Percentiles rank a stretch among this genome's conserved stretches.
Conservation (phyloP, 2,888 invertebrate species). For the Lumbricus terrestris region DNA sequence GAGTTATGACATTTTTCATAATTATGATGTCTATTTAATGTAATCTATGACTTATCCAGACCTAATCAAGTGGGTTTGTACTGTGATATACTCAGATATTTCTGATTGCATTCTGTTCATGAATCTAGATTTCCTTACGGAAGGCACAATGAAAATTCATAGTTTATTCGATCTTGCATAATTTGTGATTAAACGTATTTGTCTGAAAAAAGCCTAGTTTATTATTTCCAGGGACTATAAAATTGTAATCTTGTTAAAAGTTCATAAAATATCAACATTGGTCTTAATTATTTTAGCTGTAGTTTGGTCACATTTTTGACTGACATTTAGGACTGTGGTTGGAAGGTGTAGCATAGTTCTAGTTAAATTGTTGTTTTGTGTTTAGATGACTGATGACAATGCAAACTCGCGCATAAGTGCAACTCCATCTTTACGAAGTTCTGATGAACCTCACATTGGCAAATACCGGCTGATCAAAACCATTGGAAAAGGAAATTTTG, state of each 20-base stretch:
- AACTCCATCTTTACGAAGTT: conserved; percentile 66
- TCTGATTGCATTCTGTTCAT: no score
- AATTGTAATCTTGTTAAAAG: not conserved
- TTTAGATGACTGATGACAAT: conserved; percentile 19
- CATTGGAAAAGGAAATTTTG: conserved; percentile 99
- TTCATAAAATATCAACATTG: not conserved
- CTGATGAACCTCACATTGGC: conserved; percentile 68
- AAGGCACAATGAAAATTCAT: no score
- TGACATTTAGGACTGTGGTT: not conserved
- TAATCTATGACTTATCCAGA: no score
- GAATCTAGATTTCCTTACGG: no score
- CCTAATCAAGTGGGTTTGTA: no score
- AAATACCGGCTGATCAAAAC: conserved; percentile 99
- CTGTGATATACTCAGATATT: no score
- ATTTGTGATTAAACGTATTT: no score
- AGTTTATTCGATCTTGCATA: no score
- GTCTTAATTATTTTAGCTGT: not conserved
- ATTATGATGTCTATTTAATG: no score
- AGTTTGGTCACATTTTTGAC: not conserved
- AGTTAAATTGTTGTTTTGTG: not conserved
- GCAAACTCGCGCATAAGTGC: conserved; percentile 46
- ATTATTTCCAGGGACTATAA: not conserved
- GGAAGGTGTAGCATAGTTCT: not conserved
- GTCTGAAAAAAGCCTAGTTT: not conserved
- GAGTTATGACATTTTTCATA: no score